Conservation (phyloP, 2,797 vertebrate species). For the Tapirus indicus region DNA sequence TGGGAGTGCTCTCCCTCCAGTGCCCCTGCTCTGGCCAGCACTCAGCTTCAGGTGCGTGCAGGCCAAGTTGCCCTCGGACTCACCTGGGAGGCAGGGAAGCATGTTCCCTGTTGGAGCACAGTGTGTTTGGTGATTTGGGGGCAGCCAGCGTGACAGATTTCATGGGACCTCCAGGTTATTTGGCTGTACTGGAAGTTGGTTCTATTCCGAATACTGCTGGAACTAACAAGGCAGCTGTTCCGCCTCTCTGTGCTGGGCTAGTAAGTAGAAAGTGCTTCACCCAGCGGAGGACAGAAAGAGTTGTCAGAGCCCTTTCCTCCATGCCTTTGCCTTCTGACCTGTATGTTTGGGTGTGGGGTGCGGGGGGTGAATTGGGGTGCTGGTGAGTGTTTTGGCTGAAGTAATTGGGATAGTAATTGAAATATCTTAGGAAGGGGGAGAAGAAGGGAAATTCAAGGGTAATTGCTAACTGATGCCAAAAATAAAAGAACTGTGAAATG, state of each 20-base stretch:
- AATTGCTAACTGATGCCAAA: background rate
- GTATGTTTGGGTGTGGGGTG: background rate
- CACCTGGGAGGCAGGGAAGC: background rate
- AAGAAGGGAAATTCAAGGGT: background rate
- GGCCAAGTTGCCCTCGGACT: fast-evolving
- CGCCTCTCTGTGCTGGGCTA: background rate
- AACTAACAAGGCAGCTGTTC: background rate
- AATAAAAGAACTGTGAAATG: background rate
- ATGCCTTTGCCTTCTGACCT: background rate
- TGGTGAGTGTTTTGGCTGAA: background rate
- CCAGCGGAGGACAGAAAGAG: background rate
- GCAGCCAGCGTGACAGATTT: background rate
- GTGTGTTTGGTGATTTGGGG: background rate
- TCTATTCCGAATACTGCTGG: background rate
- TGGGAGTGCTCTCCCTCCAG: background rate
- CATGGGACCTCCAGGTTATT: fast-evolving
- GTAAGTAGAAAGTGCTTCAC: background rate
- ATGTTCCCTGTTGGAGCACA: background rate
- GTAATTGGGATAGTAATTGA: background rate
- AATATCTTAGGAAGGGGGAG: background rate
- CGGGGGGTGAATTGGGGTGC: background rate
- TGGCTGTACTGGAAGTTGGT: background rate
- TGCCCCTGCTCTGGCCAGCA: fast-evolving
- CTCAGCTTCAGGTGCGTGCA: background rate
- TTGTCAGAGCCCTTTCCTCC: background rate